These are phyloP conservation scores for Tachyglossus aculeatus DNA, from an alignment of 2,797 vertebrate genomes.

Conservation along the genomic window DNA sequence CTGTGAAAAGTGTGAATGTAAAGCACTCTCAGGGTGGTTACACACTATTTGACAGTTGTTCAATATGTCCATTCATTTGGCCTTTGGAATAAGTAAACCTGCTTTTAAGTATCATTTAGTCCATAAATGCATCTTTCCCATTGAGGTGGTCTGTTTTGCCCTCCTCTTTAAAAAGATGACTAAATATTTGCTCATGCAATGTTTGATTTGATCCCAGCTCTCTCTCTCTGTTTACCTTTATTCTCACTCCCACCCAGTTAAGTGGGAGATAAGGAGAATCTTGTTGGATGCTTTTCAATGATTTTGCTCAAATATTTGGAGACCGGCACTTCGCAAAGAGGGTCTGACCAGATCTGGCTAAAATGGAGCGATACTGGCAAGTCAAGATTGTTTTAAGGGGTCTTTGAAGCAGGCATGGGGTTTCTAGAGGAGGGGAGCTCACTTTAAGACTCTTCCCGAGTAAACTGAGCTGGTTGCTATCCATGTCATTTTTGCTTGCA, in stretches of 20 bases:
- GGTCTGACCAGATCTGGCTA: constrained; percentile 2
- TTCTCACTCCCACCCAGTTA: constrained; percentile 65
- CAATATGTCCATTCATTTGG: constrained; percentile 44
- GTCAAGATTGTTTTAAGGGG: neutral
- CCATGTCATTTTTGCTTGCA: no score
- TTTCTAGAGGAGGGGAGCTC: neutral
- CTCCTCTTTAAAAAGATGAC: constrained; percentile 58
- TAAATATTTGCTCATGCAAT: constrained; percentile 77
- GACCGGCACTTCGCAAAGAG: constrained; percentile 55
- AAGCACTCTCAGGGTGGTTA: constrained; percentile 58
- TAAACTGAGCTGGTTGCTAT: no score
- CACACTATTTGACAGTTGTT: constrained; percentile 58
- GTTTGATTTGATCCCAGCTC: constrained; percentile 71
- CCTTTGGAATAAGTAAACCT: constrained; percentile 65
- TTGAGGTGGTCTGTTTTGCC: constrained; percentile 63
- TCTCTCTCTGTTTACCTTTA: constrained; percentile 73
- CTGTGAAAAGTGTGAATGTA: constrained; percentile 49
- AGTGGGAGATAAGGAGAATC: constrained; percentile 72
- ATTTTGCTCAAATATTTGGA: constrained; percentile 61
- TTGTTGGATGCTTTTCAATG: constrained; percentile 59
- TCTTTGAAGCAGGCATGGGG: neutral
- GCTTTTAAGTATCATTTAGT: constrained; percentile 62
- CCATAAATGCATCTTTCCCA: constrained; percentile 52
- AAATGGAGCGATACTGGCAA: constrained; percentile 22
- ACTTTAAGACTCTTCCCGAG: no score